Evolutionary conservation across 2,797 vertebrate genomes (phyloP).

Genomic region (Oreochromis grahami): DNA sequence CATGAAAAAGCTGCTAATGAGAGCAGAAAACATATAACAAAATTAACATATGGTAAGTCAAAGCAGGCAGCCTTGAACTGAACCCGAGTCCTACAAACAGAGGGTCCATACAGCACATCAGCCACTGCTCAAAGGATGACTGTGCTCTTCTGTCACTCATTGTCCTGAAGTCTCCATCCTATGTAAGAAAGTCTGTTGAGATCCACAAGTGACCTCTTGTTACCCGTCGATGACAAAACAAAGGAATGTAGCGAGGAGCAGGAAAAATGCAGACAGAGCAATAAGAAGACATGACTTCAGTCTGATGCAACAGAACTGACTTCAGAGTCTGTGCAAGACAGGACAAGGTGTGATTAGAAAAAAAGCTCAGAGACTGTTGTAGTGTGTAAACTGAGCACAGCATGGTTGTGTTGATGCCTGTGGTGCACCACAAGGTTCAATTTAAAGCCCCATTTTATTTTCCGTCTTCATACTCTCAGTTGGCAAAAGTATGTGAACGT

Average conservation of each 20-base stretch:
- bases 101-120: not conserved
- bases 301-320: not conserved
- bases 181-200: constrained; percentile 56
- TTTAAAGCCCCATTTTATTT: not conserved
- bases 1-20: not conserved
- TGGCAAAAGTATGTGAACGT: not conserved
- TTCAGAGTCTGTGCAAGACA: not conserved
- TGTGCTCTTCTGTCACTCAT: constrained; percentile 43
- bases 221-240: constrained; percentile 15
- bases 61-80: not conserved
- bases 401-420: not conserved
- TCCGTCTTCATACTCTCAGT: not conserved
- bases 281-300: constrained; percentile 28
- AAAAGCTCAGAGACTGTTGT: not conserved
- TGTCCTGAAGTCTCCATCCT: constrained; percentile 31
- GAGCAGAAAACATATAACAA: not conserved
- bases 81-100: not conserved
- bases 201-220: constrained; percentile 65
- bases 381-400: not conserved
- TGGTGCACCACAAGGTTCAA: not conserved
- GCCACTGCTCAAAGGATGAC: constrained; percentile 24
- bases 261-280: constrained; percentile 13
- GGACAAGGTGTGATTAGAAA: not conserved
- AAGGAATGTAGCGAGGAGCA: constrained; percentile 12
- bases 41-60: not conserved